phyloP scores from a whole-genome alignment of 2,113 vertebrate species.

The Ciconia boyciana region DNA sequence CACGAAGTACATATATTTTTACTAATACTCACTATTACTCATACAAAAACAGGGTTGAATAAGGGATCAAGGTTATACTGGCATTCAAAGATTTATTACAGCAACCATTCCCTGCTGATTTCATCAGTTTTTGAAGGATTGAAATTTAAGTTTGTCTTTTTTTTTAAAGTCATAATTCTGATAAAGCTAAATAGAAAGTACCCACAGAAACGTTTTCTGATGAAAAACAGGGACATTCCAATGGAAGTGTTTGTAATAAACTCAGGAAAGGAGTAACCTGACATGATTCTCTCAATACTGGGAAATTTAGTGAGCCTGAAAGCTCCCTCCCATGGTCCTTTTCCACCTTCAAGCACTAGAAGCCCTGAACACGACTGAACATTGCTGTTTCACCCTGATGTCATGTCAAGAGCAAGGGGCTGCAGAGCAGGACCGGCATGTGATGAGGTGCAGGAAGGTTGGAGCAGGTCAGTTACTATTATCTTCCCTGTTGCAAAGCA shows the following conservation, averaged over 20 bases:
- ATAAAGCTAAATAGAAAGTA: background rate
- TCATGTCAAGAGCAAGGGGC: background rate
- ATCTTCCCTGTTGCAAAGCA: background rate
- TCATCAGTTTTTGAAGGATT: background rate
- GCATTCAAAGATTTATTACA: conserved; percentile 5
- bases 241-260: background rate
- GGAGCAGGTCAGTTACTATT: background rate
- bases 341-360: background rate
- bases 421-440: background rate
- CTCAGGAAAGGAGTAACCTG: background rate
- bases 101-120: background rate
- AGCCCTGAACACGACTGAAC: background rate
- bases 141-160: background rate
- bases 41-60: background rate
- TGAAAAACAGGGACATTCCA: background rate
- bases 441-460: background rate
- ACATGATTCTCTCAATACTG: background rate
- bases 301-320: background rate
- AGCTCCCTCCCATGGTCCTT: background rate
- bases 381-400: background rate
- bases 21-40: background rate
- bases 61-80: background rate
- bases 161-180: background rate
- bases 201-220: background rate
- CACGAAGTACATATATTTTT: background rate